Percentiles rank a stretch among this genome's conserved stretches.
Evolutionary conservation across 2,113 vertebrate genomes (phyloP).

Genomic region (Pantherophis guttatus): DNA sequence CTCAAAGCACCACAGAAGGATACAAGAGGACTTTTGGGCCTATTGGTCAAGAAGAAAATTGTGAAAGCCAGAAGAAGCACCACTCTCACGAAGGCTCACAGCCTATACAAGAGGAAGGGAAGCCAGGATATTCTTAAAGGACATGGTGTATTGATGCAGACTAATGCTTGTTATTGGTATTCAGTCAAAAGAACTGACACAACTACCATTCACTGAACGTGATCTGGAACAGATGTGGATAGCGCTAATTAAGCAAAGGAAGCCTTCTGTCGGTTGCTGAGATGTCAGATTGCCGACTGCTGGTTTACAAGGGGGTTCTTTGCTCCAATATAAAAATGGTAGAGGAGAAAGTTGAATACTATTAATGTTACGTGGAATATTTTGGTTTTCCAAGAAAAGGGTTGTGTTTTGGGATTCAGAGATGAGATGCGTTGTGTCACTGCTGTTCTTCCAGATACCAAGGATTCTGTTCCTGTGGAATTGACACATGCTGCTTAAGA

Average conservation of each 20-base stretch:
- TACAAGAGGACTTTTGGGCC: slow-evolving; percentile 27
- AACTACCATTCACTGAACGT: fast-evolving
- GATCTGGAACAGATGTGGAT: fast-evolving
- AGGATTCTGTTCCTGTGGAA: background rate
- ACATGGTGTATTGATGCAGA: slow-evolving; percentile 50
- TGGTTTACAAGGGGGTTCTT: background rate
- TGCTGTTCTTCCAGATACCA: background rate
- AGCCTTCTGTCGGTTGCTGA: background rate
- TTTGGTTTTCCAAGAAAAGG: background rate
- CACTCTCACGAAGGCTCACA: slow-evolving; percentile 27
- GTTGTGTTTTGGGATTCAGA: background rate
- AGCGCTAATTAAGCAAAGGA: background rate
- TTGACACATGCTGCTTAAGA: background rate
- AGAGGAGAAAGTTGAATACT: background rate
- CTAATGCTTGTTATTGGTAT: fast-evolving
- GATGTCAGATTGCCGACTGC: background rate
- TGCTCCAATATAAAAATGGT: background rate
- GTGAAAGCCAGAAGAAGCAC: fast-evolving
- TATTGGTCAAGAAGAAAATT: slow-evolving; percentile 65
- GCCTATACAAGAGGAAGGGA: slow-evolving; percentile 75
- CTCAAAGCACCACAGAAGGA: fast-evolving
- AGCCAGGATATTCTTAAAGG: slow-evolving; percentile 42
- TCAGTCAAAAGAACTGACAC: background rate
- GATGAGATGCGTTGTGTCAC: background rate
- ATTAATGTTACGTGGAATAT: background rate